These are phyloP conservation scores for Copidosoma aretas DNA, from an alignment of 2,888 invertebrate species.

Conservation along the genomic window DNA sequence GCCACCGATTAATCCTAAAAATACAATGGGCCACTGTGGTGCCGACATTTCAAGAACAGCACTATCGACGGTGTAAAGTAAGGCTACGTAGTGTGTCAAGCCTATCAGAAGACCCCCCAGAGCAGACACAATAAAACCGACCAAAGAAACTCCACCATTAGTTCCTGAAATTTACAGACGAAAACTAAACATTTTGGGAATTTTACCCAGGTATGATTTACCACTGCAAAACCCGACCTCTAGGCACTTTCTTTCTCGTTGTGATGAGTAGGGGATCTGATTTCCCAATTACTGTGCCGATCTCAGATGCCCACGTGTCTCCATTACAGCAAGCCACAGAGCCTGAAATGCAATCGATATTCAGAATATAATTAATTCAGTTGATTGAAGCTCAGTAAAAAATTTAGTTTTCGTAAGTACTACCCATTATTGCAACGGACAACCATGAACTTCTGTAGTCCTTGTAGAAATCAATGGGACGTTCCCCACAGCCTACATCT, in stretches of 20 bases:
- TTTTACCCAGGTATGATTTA: background rate
- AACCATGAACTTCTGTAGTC: slow-evolving; percentile 84
- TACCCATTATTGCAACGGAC: slow-evolving; percentile 79
- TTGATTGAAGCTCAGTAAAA: background rate
- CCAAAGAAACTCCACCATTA: slow-evolving; percentile 82
- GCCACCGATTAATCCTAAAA: slow-evolving; percentile 77
- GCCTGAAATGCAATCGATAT: slow-evolving; percentile 61
- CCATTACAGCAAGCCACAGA: slow-evolving; percentile 83
- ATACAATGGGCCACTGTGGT: slow-evolving; percentile 80
- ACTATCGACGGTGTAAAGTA: slow-evolving; percentile 71
- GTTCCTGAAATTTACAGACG: slow-evolving; percentile 70
- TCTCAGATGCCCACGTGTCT: slow-evolving; percentile 91
- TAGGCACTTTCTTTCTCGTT: slow-evolving; percentile 75
- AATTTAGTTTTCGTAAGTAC: slow-evolving; percentile 22
- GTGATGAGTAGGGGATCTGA: slow-evolving; percentile 79
- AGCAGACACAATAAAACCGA: slow-evolving; percentile 69
- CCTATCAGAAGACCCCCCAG: slow-evolving; percentile 78
- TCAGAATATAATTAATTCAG: slow-evolving; percentile 7
- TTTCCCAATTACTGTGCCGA: slow-evolving; percentile 77
- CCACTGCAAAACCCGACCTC: slow-evolving; percentile 61
- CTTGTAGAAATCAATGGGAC: slow-evolving; percentile 77
- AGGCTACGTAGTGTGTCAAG: slow-evolving; percentile 72
- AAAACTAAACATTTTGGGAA: slow-evolving; percentile 11
- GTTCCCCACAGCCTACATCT: slow-evolving; percentile 80
- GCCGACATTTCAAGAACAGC: slow-evolving; percentile 68